Conservation (phyloP, 2,113 vertebrate species). For the Ailuropoda melanoleuca region DNA sequence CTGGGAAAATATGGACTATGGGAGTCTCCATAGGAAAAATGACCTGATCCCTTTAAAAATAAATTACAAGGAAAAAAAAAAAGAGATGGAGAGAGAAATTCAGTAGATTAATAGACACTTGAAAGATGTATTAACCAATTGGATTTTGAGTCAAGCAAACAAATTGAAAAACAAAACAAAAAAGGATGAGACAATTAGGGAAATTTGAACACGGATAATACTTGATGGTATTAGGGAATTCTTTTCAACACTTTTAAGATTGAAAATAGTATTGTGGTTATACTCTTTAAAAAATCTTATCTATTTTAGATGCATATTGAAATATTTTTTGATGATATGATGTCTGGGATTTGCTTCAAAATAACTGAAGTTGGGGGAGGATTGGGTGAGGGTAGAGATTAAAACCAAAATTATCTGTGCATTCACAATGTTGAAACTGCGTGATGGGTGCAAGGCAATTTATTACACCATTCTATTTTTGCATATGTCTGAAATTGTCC, state of each 20-base stretch:
- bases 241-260: background rate
- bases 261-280: background rate
- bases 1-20: background rate
- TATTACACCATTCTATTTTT: background rate
- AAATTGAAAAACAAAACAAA: constrained; percentile 22
- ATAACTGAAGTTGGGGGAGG: background rate
- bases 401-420: background rate
- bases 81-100: background rate
- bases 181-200: background rate
- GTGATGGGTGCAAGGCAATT: background rate
- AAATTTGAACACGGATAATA: background rate
- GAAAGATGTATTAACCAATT: background rate
- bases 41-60: constrained; percentile 4
- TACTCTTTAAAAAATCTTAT: background rate
- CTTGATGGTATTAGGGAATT: background rate
- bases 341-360: background rate
- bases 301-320: background rate
- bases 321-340: constrained; percentile 6
- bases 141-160: background rate
- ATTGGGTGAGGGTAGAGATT: background rate
- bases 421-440: background rate
- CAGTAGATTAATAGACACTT: background rate
- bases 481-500: background rate
- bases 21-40: background rate
- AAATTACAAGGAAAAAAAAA: background rate